Evolutionary conservation across 1,140 invertebrate species (phyloP).

Genomic region (Drosophila pseudoobscura): DNA sequence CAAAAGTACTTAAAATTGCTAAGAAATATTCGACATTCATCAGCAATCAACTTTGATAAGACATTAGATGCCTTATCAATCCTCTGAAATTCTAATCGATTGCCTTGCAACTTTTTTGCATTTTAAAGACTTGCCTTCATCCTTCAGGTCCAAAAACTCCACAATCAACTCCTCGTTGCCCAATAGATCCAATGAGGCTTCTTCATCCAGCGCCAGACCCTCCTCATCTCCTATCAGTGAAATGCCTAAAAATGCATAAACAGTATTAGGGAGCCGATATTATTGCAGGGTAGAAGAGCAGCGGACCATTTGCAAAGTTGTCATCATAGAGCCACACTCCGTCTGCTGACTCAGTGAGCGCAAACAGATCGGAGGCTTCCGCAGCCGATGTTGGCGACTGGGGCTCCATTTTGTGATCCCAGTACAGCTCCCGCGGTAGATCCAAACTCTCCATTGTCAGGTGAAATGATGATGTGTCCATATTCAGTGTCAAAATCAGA

Average conservation of each 20-base stretch:
- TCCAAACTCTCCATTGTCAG: conserved; percentile 74
- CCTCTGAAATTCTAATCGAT: background rate
- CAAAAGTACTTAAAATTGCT: no score
- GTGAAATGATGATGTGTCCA: conserved; percentile 41
- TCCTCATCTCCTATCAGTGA: conserved; percentile 30
- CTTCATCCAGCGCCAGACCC: conserved; percentile 31
- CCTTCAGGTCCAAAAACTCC: conserved; percentile 70
- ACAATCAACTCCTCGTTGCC: conserved; percentile 70
- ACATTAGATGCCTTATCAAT: background rate
- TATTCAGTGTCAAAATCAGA: conserved; percentile 36
- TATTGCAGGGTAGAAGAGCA: background rate
- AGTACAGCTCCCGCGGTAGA: conserved; percentile 72
- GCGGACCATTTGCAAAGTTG: conserved; percentile 79
- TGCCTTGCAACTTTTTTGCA: background rate
- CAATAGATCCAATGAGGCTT: conserved; percentile 41
- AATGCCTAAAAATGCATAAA: conserved; percentile 36
- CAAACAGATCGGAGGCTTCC: conserved; percentile 68
- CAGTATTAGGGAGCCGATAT: background rate
- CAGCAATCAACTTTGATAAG: no score
- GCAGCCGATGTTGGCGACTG: conserved; percentile 55
- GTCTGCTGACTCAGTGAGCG: conserved; percentile 57
- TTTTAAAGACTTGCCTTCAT: conserved; percentile 56
- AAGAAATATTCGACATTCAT: no score
- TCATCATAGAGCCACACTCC: conserved; percentile 67
- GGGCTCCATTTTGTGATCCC: conserved; percentile 78